Percentiles rank a stretch among this genome's conserved stretches.
These are phyloP conservation scores for Drosophila azteca DNA, from an alignment of 1,140 invertebrate genomes.

Conservation along the genomic window DNA sequence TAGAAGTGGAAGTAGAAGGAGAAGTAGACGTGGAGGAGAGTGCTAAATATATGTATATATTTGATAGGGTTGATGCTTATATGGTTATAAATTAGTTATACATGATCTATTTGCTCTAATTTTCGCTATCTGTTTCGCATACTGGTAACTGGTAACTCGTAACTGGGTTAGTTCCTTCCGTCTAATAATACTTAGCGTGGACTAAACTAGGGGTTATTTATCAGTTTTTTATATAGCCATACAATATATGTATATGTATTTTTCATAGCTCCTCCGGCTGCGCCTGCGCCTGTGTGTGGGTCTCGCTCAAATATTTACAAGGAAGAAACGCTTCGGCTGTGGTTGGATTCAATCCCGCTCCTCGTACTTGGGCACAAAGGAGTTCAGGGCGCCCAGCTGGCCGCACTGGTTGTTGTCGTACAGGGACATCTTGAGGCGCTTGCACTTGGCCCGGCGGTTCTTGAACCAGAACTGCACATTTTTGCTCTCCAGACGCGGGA, in stretches of 20 bases:
- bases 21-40: constrained; percentile 6
- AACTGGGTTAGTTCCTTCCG: constrained; percentile 35
- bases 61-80: constrained; percentile 14
- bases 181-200: constrained; percentile 62
- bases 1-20: constrained; percentile 21
- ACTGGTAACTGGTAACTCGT: constrained; percentile 57
- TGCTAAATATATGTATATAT: constrained; percentile 14
- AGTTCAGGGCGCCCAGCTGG: constrained; percentile 65
- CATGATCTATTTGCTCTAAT: constrained; percentile 45
- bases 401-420: constrained; percentile 88
- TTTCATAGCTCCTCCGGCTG: constrained; percentile 48
- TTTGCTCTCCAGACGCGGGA: constrained; percentile 97
- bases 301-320: constrained; percentile 37
- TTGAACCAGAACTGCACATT: constrained; percentile 99
- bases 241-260: constrained; percentile 43
- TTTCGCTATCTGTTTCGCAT: constrained; percentile 62
- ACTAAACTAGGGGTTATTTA: constrained; percentile 39
- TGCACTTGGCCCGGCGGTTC: constrained; percentile 97
- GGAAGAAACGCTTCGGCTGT: constrained; percentile 40
- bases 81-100: constrained; percentile 28
- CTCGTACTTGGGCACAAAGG: constrained; percentile 81
- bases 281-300: constrained; percentile 6
- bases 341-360: constrained; percentile 64
- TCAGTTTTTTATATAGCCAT: constrained; percentile 13
- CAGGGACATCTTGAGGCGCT: constrained; percentile 94